Evolutionary conservation across 2,797 vertebrate genomes (phyloP).

Genomic region (Morelia viridis): DNA sequence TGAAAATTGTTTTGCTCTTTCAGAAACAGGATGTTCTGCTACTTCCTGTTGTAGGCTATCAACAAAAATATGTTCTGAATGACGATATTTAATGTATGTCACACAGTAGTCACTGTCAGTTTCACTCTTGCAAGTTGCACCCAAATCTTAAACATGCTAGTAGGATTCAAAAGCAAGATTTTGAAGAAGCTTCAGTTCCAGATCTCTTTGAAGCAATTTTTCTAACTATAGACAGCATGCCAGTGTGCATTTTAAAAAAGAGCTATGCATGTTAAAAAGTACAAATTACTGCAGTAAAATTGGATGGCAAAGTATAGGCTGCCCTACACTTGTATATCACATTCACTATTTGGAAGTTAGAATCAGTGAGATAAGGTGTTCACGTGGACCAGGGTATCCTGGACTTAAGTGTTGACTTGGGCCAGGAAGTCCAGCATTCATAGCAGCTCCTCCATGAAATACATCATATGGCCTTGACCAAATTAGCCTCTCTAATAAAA

Average conservation of each 20-base stretch:
- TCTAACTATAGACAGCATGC: not conserved
- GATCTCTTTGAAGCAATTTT: not conserved
- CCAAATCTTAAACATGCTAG: not conserved
- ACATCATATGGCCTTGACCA: not conserved
- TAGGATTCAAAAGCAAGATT: not conserved
- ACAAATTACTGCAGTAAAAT: not conserved
- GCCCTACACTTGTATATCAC: not conserved
- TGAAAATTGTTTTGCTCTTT: conserved; percentile 26
- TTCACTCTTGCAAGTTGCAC: not conserved
- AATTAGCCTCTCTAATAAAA: not conserved
- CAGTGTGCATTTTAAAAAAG: conserved; percentile 8
- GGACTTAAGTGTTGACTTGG: not conserved
- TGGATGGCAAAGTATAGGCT: not conserved
- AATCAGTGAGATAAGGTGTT: not conserved
- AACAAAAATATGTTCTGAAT: conserved; percentile 14
- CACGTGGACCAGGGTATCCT: not conserved
- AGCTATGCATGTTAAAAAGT: conserved; percentile 13
- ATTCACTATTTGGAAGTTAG: not conserved
- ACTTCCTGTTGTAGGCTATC: conserved; percentile 28
- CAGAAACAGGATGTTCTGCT: conserved; percentile 39
- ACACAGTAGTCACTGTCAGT: conserved; percentile 5
- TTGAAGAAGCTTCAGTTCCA: not conserved
- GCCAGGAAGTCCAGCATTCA: not conserved
- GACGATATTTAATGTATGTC: conserved; percentile 7
- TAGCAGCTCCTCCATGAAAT: not conserved